These are phyloP conservation scores for Sphaerodactylus townsendi DNA, from an alignment of 2,113 vertebrate genomes.

Conservation along the genomic window DNA sequence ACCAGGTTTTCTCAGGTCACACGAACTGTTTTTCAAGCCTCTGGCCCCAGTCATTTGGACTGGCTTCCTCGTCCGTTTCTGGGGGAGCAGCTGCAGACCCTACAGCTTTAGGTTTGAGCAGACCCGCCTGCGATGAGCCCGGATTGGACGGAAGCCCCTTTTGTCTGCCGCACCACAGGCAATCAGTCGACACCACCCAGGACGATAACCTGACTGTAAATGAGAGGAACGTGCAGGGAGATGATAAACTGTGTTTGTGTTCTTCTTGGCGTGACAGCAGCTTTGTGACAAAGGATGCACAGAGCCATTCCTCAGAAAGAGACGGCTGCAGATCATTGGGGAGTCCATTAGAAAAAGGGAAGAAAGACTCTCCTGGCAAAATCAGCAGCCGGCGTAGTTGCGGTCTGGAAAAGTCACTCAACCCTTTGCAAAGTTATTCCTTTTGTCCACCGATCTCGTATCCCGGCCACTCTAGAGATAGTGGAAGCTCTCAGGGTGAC, in stretches of 20 bases:
- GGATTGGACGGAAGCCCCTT: neutral
- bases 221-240: constrained; percentile 26
- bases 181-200: constrained; percentile 13
- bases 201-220: constrained; percentile 41
- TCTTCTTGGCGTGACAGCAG: accelerated
- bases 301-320: constrained; percentile 14
- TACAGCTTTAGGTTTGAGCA: constrained; percentile 46
- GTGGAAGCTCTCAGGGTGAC: constrained; percentile 33
- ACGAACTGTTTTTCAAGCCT: constrained; percentile 43
- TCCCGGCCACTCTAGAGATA: neutral
- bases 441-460: constrained; percentile 1
- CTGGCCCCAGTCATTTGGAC: constrained; percentile 75
- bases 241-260: neutral
- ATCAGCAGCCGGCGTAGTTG: constrained; percentile 13
- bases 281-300: neutral
- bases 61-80: constrained; percentile 69
- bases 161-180: neutral
- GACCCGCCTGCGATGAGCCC: constrained; percentile 31
- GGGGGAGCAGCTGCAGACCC: constrained; percentile 57
- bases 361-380: constrained; percentile 20
- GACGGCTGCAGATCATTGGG: constrained; percentile 20
- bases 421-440: neutral
- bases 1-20: constrained; percentile 47
- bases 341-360: constrained; percentile 26
- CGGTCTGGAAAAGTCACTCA: constrained; percentile 24